Evolutionary conservation across 53 echinoderm and acorn worm genomes (phyloP).

Genomic region (Astropecten irregularis): DNA sequence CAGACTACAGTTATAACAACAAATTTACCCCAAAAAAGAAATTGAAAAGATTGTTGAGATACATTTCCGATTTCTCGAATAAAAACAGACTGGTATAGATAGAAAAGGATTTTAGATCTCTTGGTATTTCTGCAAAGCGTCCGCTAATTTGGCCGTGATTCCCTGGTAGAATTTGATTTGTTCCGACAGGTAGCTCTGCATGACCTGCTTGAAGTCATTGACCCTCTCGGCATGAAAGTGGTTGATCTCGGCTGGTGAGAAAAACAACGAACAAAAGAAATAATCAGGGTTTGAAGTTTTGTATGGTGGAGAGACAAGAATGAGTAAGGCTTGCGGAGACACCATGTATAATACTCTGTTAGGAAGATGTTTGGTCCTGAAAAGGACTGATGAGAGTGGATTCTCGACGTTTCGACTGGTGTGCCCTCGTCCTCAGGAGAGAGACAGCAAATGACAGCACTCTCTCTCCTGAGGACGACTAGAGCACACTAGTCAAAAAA

Average conservation of each 20-base stretch:
- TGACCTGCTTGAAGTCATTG: conserved; percentile 80
- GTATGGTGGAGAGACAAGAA: background rate
- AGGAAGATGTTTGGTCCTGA: no score
- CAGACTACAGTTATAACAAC: no score
- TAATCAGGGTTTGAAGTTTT: background rate
- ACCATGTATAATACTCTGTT: no score
- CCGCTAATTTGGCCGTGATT: conserved; percentile 82
- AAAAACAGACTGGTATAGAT: background rate
- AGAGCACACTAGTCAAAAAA: no score
- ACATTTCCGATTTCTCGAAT: background rate
- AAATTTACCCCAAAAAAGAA: no score
- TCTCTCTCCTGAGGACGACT: no score
- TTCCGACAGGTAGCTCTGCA: conserved; percentile 82
- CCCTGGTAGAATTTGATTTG: conserved; percentile 93
- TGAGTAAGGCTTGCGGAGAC: no score
- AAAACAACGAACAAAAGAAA: background rate
- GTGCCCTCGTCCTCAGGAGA: no score
- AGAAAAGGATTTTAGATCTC: conserved; percentile 71
- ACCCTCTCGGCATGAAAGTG: conserved; percentile 94
- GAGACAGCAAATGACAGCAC: no score
- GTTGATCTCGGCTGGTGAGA: conserved; percentile 86
- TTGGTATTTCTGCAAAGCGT: conserved; percentile 76
- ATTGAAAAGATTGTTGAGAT: background rate
- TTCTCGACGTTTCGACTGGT: no score
- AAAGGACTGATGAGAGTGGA: no score